Percentiles rank a stretch among this genome's conserved stretches.
phyloP scores from a whole-genome alignment of 2,113 vertebrate species.

The Hippopotamus amphibius region DNA sequence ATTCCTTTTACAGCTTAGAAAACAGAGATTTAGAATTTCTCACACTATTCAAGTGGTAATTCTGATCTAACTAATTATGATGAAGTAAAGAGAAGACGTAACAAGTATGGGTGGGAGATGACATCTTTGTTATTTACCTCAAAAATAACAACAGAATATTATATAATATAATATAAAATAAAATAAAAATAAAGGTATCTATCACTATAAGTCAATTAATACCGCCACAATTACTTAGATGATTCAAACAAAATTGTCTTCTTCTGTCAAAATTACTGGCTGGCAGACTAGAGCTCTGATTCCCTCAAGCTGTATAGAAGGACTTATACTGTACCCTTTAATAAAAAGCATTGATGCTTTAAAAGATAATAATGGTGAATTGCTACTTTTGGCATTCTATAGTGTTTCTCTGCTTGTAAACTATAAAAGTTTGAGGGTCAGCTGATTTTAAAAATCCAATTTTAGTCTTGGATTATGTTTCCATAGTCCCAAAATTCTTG shows the following conservation, averaged over 20 bases:
- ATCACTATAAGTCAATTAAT: background rate
- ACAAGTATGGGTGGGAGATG: background rate
- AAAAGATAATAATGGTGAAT: background rate
- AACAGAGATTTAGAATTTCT: background rate
- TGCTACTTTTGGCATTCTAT: background rate
- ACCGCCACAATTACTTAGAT: background rate
- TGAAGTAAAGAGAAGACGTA: background rate
- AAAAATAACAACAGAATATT: background rate
- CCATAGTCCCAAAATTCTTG: background rate
- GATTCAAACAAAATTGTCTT: conserved; percentile 41
- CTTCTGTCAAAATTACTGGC: background rate
- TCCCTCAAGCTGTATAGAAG: background rate
- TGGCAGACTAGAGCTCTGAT: background rate
- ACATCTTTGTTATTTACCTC: background rate
- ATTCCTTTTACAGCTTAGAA: conserved; percentile 42
- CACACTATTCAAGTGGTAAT: conserved; percentile 42
- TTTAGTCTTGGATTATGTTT: conserved; percentile 33
- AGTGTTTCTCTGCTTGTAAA: background rate
- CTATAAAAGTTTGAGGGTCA: background rate
- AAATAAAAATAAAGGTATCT: conserved; percentile 39
- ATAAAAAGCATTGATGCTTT: background rate
- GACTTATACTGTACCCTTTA: background rate
- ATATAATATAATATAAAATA: background rate
- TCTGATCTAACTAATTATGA: background rate
- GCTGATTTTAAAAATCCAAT: conserved; percentile 7